phyloP scores from a whole-genome alignment of 1,140 invertebrate genomes.

The Zaprionus africanus region DNA sequence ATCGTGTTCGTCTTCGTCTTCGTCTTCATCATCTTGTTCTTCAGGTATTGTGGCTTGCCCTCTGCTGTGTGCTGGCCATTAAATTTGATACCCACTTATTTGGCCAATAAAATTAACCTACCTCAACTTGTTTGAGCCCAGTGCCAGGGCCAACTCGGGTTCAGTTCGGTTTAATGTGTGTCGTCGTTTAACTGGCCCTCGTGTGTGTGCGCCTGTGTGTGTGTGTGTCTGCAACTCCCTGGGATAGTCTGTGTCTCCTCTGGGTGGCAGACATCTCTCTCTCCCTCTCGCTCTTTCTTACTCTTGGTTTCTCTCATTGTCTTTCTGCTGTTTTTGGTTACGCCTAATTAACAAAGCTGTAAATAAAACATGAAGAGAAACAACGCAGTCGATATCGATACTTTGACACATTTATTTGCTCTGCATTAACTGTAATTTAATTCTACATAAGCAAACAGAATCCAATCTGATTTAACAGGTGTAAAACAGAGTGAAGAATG shows the following conservation, averaged over 20 bases:
- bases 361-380: not conserved
- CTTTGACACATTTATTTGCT: not conserved
- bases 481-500: too few species aligned
- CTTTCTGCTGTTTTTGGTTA: not conserved
- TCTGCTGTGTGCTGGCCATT: slow-evolving; percentile 63
- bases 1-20: not conserved
- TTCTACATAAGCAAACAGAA: not conserved
- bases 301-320: too few species aligned
- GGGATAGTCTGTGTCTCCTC: slow-evolving; percentile 20
- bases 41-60: slow-evolving; percentile 25
- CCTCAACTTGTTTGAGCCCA: slow-evolving; percentile 68
- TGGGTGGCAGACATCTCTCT: not conserved
- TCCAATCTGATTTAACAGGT: not conserved
- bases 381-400: not conserved
- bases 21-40: slow-evolving; percentile 15
- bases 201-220: slow-evolving; percentile 27
- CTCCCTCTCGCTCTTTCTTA: not conserved
- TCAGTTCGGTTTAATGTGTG: slow-evolving; percentile 51
- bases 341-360: not conserved
- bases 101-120: slow-evolving; percentile 83
- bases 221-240: slow-evolving; percentile 16
- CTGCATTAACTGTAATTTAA: too few species aligned
- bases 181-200: slow-evolving; percentile 39
- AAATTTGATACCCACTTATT: slow-evolving; percentile 83
- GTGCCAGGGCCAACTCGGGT: slow-evolving; percentile 37